Base-by-base conservation (phyloP, 2,888 invertebrate genomes). In the Mimumesa dahlbomi region DNA sequence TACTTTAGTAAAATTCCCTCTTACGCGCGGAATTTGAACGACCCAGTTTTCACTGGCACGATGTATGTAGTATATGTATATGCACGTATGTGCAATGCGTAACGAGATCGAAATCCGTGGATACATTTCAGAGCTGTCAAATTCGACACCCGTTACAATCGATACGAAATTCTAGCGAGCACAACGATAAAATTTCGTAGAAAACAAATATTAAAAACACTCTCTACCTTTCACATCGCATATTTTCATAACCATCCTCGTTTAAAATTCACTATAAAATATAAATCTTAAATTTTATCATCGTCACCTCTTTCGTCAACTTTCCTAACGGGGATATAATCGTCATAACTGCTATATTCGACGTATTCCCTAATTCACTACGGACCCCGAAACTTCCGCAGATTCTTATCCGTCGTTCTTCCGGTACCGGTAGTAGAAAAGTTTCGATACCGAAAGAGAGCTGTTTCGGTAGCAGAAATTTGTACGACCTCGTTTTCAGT, bases 401-500 rank as follows among this genome's bases (percentile, higher is more conserved):
- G 11, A 16, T 40, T 14, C 43, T 45, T 45, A 21, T 19, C 13
- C 43, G 43, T 5, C 22, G 3, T 11, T 45, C 22, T 22, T 21
- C n/a, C 7, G 16, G 7, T 1, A 5, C 38, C 13, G 45, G 25
- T 25, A 22, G 16, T n/a, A 22, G 34, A 46, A 58, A 69, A 43
- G 42, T 58, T 68, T 59, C 49, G 54, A 64, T 54, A 49, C 42
- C 49, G 25, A 19, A 11, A 45, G 46, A 36, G 18, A 29, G 6
- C 18, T 43, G 22, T 40, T 40, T 40, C 42, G 42, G 18, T n/a
- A 16, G 58, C 21, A 40, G 59, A 66, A 52, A 66, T 54, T 52
- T 46, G 49, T 58, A 49, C 52, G 58, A 43, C 54, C 67, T 62
- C 52, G 49, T 67, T 67, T 25, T 54, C 65, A 65, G 54, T 59